Evolutionary conservation across 2,888 invertebrate genomes (phyloP), one percentile per base, ranked within the genome.

Genomic region (Leptogaster cylindrica): DNA sequence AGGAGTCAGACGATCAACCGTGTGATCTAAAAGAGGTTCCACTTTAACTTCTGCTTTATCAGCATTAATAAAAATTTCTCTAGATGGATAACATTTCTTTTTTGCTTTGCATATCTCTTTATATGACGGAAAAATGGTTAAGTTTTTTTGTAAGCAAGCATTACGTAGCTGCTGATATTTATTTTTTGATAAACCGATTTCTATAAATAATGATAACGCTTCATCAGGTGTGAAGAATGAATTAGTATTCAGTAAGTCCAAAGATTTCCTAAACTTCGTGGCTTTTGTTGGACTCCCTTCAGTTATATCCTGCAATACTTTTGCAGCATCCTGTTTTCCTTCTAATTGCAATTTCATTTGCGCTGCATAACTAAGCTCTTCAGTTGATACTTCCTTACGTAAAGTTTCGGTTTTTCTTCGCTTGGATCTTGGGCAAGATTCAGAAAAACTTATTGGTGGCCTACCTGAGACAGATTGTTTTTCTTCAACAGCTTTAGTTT

Each of bases 281-380:
- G 28, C 28, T 6, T 23, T 46, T 8, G 10, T 14, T 50, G 36
- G 50, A 31, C 25, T 33, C 20, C 14, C 33, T 18, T 50, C 20
- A 23, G n/a, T 39, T 39, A 65, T 27, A 16, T 65, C 50, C 10
- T 48, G 31, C 20, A 65, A 23, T 20, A 65, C 36, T 27, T 25
- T 25, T n/a, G 51, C 50, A n/a, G 41, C 50, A 25, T 25, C n/a
- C 12, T 39, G 1, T 50, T 51, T 51, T 23, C 51, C 41, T 14
- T 48, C 2, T 39, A 23, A 25, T 10, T 39, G 27, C 28, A 65
- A 33, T 31, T 50, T 36, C 50, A 65, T 33, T 39, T 51, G 51
- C 20, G 51, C 39, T 16, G 65, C 41, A 51, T 65, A 65, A 8
- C 25, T 12, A 5, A 65, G 16, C 23, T 65, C 51, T 65, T 51